Conservation (phyloP, 1,140 invertebrate genomes). For the Hestina assimilis region DNA sequence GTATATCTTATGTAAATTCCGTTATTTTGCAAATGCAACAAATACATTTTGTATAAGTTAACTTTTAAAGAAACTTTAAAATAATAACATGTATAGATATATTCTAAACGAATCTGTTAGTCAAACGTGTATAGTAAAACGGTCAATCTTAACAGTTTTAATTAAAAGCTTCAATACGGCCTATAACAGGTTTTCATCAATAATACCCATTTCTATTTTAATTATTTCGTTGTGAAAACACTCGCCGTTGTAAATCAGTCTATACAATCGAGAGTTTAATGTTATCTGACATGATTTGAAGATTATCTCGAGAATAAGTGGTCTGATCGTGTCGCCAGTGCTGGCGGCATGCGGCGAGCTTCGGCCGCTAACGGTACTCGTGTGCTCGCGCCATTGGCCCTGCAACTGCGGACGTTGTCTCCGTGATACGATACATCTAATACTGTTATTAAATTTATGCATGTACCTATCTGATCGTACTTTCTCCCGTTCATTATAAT, state of each 20-base stretch:
- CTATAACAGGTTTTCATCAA: constrained; percentile 11
- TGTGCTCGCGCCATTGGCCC: constrained; percentile 50
- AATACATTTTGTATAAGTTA: no score
- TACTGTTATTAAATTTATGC: constrained; percentile 73
- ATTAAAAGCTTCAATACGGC: neutral
- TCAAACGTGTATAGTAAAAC: neutral
- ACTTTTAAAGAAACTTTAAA: no score
- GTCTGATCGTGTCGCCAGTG: constrained; percentile 38
- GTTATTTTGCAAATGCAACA: neutral
- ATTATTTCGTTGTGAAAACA: neutral
- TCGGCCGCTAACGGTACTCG: constrained; percentile 57
- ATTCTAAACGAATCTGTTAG: no score
- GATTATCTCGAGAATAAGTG: constrained; percentile 54
- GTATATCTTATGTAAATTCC: neutral
- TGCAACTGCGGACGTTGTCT: constrained; percentile 56
- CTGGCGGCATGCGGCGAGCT: constrained; percentile 38
- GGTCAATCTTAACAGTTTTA: neutral
- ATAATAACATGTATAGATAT: no score
- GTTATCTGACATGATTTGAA: constrained; percentile 45
- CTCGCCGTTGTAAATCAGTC: constrained; percentile 1
- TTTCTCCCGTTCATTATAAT: constrained; percentile 66
- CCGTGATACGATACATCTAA: constrained; percentile 67
- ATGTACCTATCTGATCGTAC: constrained; percentile 50
- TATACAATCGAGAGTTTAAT: constrained; percentile 27
- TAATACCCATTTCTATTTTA: constrained; percentile 24